A percentile compares a stretch with the other conserved stretches of the same genome.
Evolutionary conservation across 2,888 invertebrate species (phyloP).

Genomic region (Pyrocoelia pectoralis): DNA sequence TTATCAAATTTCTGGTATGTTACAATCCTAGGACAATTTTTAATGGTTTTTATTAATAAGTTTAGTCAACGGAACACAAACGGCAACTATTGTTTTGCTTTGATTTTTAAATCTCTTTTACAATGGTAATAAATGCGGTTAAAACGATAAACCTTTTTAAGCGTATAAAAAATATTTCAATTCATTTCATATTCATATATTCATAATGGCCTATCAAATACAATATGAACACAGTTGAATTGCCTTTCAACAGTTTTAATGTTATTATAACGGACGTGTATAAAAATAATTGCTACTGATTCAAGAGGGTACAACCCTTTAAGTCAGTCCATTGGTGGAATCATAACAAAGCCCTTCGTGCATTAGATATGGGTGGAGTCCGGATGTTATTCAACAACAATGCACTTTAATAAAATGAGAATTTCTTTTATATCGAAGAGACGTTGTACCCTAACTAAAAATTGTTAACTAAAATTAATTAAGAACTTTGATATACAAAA

Average conservation of each 20-base stretch:
- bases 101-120: not conserved
- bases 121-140: constrained; percentile 16
- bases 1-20: too few species aligned
- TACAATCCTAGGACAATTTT: too few species aligned
- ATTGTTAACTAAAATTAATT: too few species aligned
- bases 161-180: constrained; percentile 20
- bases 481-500: too few species aligned
- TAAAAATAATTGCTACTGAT: constrained; percentile 51
- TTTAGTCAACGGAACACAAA: too few species aligned
- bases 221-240: constrained; percentile 52
- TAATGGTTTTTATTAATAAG: too few species aligned
- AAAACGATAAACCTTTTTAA: constrained; percentile 23
- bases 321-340: constrained; percentile 42
- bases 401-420: too few species aligned
- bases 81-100: not conserved
- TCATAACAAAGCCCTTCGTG: constrained; percentile 47
- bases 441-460: too few species aligned
- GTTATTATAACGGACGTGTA: constrained; percentile 54
- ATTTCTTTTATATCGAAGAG: too few species aligned
- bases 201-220: constrained; percentile 49
- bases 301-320: constrained; percentile 40
- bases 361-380: constrained; percentile 48
- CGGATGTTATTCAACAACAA: not conserved
- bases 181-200: constrained; percentile 41
- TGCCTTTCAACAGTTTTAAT: constrained; percentile 50